These are phyloP conservation scores for Anguilla marmorata DNA, from an alignment of 2,797 vertebrate species.

Conservation along the genomic window DNA sequence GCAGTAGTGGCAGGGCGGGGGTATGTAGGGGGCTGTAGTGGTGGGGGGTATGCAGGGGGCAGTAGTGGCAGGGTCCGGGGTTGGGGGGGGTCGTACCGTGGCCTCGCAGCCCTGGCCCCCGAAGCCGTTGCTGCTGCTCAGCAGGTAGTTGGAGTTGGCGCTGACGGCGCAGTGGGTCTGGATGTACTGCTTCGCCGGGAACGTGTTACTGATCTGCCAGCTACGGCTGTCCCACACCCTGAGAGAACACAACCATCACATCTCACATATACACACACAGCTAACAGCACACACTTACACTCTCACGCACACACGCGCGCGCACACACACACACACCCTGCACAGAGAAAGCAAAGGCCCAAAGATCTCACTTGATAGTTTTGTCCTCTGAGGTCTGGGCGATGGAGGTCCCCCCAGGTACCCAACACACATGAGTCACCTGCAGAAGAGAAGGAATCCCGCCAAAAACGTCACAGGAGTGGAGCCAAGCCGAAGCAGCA, in stretches of 20 bases:
- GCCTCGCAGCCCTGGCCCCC: conserved; percentile 88
- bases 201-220: conserved; percentile 84
- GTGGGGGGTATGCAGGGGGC: background rate
- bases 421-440: conserved; percentile 97
- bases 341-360: conserved; percentile 8
- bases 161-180: conserved; percentile 92
- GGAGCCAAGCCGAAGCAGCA: background rate
- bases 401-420: conserved; percentile 77
- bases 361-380: conserved; percentile 78
- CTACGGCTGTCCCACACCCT: conserved; percentile 87
- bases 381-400: conserved; percentile 94
- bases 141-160: conserved; percentile 76
- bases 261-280: no score
- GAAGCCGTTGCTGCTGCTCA: conserved; percentile 89
- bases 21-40: background rate
- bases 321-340: background rate
- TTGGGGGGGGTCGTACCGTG: conserved; percentile 76
- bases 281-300: background rate
- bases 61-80: conserved; percentile 20
- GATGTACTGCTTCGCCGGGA: conserved; percentile 88
- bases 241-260: no score
- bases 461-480: background rate
- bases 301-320: background rate
- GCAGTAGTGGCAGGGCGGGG: background rate
- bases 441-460: conserved; percentile 50